Evolutionary conservation across 2,113 vertebrate species (phyloP).

Genomic region (Ahaetulla prasina): DNA sequence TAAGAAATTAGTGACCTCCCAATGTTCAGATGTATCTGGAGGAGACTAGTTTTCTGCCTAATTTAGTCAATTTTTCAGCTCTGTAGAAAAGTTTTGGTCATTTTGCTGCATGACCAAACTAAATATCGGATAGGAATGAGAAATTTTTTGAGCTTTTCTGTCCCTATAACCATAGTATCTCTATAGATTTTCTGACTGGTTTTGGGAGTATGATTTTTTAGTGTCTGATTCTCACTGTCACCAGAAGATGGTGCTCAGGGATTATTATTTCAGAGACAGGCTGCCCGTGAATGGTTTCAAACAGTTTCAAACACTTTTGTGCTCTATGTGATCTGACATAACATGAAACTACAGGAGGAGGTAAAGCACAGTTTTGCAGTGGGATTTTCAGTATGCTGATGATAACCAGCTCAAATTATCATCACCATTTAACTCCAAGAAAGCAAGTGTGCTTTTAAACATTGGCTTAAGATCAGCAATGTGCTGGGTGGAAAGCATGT

Average conservation of each 20-base stretch:
- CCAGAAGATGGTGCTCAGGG: not conserved
- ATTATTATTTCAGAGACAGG: not conserved
- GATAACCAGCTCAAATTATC: not conserved
- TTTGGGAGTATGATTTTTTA: not conserved
- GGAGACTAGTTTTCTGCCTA: not conserved
- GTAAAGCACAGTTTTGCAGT: not conserved
- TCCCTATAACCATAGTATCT: not conserved
- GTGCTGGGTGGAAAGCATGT: not conserved
- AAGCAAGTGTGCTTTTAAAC: not conserved
- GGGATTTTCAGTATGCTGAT: not conserved
- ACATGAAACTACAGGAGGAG: not conserved
- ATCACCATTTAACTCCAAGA: not conserved
- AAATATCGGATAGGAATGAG: not conserved
- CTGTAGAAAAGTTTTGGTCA: not conserved
- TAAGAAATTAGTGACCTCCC: not conserved
- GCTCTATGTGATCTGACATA: not conserved
- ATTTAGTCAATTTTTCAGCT: not conserved
- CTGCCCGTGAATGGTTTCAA: not conserved
- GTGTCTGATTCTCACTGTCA: not conserved
- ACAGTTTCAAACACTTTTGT: not conserved
- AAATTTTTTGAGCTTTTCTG: not conserved
- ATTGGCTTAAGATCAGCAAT: not conserved
- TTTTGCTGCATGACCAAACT: not conserved
- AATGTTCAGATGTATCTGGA: not conserved
- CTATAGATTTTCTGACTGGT: not conserved